phyloP scores from a whole-genome alignment of 2,797 vertebrate genomes.

The Cossypha polioptera region DNA sequence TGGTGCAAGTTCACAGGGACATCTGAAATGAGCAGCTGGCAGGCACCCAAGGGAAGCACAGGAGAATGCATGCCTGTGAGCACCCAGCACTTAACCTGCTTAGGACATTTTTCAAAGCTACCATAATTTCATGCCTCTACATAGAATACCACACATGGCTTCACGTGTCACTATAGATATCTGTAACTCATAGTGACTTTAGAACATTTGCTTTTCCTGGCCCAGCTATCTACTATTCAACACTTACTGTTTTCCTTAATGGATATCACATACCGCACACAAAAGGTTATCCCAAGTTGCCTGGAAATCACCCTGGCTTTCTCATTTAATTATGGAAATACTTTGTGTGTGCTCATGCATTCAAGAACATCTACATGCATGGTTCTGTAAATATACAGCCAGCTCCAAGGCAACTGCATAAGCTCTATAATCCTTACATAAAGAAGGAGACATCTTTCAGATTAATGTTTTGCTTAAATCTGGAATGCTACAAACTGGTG shows the following conservation, averaged over 20 bases:
- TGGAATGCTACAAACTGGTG: not conserved
- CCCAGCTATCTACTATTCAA: not conserved
- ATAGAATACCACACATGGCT: not conserved
- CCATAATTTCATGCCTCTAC: not conserved
- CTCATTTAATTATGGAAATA: not conserved
- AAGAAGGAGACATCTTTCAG: not conserved
- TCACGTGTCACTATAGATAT: not conserved
- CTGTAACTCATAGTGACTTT: not conserved
- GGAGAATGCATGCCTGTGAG: not conserved
- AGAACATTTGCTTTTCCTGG: not conserved
- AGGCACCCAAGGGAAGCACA: not conserved
- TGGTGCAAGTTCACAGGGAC: not conserved
- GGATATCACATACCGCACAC: not conserved
- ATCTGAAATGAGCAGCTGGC: not conserved
- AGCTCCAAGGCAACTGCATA: not conserved
- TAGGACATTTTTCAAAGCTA: not conserved
- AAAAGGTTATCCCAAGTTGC: not conserved
- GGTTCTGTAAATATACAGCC: not conserved
- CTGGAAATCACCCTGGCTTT: not conserved
- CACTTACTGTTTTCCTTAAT: not conserved
- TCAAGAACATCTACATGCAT: not conserved
- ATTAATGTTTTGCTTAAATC: not conserved
- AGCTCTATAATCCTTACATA: not conserved
- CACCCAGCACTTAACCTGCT: not conserved
- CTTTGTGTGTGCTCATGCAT: not conserved